Evolutionary conservation across 2,888 invertebrate genomes (phyloP).

Genomic region (Dascillus cervinus): DNA sequence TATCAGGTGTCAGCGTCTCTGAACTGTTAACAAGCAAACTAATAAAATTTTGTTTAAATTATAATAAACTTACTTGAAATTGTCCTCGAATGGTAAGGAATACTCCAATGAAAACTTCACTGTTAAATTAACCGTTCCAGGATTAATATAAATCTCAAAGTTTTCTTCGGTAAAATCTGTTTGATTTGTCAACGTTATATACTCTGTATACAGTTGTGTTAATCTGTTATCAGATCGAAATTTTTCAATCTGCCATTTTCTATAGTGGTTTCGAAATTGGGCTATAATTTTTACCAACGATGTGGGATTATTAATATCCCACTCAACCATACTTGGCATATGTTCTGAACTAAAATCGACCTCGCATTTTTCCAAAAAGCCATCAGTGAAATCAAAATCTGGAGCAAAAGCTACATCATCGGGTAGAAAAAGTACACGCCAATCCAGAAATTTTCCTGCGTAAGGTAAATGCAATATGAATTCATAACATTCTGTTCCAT

Average conservation of each 20-base stretch:
- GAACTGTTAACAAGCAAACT: constrained; percentile 1
- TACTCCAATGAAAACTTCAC: too few relatives aligned
- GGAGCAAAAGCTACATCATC: constrained; percentile 50
- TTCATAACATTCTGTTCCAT: constrained; percentile 38
- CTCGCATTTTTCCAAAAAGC: constrained; percentile 54
- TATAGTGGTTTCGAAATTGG: constrained; percentile 56
- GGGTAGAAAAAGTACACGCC: constrained; percentile 64
- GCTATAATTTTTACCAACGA: constrained; percentile 53
- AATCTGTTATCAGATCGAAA: constrained; percentile 46
- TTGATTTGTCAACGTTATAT: constrained; percentile 50
- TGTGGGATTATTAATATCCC: constrained; percentile 55
- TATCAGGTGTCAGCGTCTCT: constrained; percentile 26
- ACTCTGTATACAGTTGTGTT: constrained; percentile 54
- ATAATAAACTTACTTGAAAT: too few relatives aligned
- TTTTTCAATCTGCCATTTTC: constrained; percentile 45
- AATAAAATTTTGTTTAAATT: too few relatives aligned
- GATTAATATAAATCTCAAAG: constrained; percentile 59
- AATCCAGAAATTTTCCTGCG: constrained; percentile 57
- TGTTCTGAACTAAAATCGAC: constrained; percentile 45
- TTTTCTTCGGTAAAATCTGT: constrained; percentile 49
- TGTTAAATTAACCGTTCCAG: too few relatives aligned
- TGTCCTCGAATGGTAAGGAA: too few relatives aligned
- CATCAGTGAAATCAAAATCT: constrained; percentile 67
- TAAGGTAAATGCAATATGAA: constrained; percentile 61
- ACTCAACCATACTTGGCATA: constrained; percentile 54